Evolutionary conservation across 2,888 invertebrate species (phyloP), one percentile per base, ranked within the genome.

Genomic region (Nebria brevicollis): DNA sequence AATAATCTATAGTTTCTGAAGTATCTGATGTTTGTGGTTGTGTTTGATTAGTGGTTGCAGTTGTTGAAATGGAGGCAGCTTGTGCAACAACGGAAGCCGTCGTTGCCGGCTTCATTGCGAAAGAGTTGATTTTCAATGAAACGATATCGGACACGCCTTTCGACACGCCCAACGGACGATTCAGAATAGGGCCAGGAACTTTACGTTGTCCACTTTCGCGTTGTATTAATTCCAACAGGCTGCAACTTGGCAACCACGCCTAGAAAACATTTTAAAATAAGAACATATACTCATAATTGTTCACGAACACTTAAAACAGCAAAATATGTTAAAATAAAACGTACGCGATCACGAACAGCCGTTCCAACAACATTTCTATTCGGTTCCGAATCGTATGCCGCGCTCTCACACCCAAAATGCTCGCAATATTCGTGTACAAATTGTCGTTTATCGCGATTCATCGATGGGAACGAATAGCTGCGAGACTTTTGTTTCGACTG

Each of bases 331-430:
- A 85, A 20, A 20, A 20, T 20, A 20, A 20, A 20, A 20, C 20
- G 87, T 86, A 95, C 95, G 91, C 93, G 94, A 85, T 95, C 95
- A 88, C 91, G 94, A 82, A 93, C 92, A 75, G 97, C 97, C 15
- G 96, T 97, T 34, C 96, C 96, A n/a, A 97, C 96, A 15, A 98
- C 95, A 90, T 98, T 98, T 83, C 98, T 92, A 88, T 98, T 97
- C 0, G 98, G 98, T 87, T 98, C 98, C 25, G 94, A 94, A 90
- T 99, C 99, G 88, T 98, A 98, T 26, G 98, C 97, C 82, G 96
- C 95, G 84, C 97, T 96, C 86, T 97, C 95, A 85, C 97, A 95
- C 66, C 98, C 98, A 90, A 98, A 99, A 89, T 96, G 96, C 86
- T 97, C 96, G 85, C 97, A 97, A 88, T 97, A 93, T 88, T 99